These are phyloP conservation scores for Sceloporus undulatus DNA, from an alignment of 2,113 vertebrate species.

Conservation along the genomic window DNA sequence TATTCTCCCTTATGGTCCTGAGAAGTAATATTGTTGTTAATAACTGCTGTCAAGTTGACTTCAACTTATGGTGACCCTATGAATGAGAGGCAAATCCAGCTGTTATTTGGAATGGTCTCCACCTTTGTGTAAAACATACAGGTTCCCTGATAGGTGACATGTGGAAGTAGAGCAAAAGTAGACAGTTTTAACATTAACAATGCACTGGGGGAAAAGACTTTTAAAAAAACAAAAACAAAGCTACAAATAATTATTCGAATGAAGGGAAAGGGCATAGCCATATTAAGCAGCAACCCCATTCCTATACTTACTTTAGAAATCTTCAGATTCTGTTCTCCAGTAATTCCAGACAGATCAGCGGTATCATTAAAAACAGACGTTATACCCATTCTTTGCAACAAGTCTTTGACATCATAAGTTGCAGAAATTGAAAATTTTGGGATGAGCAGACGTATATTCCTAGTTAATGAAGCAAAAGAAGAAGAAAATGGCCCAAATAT, in stretches of 20 bases:
- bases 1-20: too few species aligned
- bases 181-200: not conserved
- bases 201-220: not conserved
- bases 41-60: too few species aligned
- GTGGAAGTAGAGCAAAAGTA: too few species aligned
- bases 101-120: too few species aligned
- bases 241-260: not conserved
- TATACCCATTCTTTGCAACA: conserved; percentile 75
- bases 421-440: conserved; percentile 71
- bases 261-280: not conserved
- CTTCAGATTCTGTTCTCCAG: conserved; percentile 68
- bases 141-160: too few species aligned
- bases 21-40: not conserved
- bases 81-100: too few species aligned
- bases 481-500: too few species aligned
- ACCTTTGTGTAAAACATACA: too few species aligned
- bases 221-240: not conserved
- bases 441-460: conserved; percentile 43
- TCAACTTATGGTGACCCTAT: too few species aligned
- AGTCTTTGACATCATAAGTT: conserved; percentile 57
- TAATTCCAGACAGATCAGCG: conserved; percentile 81
- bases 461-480: conserved; percentile 47
- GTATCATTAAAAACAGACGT: conserved; percentile 65
- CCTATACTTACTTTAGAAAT: conserved; percentile 77
- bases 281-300: not conserved